Evolutionary conservation across 2,797 vertebrate genomes (phyloP).

Genomic region (Neosilurus mollespiculum): DNA sequence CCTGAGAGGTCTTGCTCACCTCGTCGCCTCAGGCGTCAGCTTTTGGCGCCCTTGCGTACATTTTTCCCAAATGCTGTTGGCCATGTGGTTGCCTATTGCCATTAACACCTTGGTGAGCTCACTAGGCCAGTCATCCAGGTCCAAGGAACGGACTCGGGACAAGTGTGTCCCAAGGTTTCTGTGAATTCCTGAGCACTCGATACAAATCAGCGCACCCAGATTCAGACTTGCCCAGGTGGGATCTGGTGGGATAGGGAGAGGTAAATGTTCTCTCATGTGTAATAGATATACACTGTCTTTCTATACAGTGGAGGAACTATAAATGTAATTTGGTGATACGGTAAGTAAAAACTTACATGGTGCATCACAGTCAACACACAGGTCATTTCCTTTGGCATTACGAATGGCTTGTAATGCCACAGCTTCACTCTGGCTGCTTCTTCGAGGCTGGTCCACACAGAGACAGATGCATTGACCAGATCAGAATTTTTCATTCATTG

Average conservation of each 20-base stretch:
- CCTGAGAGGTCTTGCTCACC: conserved; percentile 69
- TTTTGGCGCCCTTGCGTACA: conserved; percentile 85
- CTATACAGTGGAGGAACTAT: neutral
- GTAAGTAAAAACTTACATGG: conserved; percentile 76
- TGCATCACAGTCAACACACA: conserved; percentile 91
- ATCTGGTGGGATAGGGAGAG: conserved; percentile 74
- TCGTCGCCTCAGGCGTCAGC: conserved; percentile 80
- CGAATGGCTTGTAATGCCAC: conserved; percentile 93
- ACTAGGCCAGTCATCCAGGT: conserved; percentile 91
- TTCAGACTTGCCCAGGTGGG: conserved; percentile 96
- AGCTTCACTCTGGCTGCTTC: conserved; percentile 93
- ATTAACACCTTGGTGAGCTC: conserved; percentile 91
- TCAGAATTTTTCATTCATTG: neutral
- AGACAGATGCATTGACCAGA: conserved; percentile 32
- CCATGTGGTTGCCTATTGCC: conserved; percentile 89
- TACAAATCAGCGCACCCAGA: conserved; percentile 92
- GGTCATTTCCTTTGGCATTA: conserved; percentile 88
- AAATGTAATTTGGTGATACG: neutral
- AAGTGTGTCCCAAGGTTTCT: conserved; percentile 93
- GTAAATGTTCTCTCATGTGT: neutral
- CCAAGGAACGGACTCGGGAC: conserved; percentile 91
- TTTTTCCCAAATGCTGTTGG: conserved; percentile 93
- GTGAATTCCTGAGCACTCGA: conserved; percentile 96
- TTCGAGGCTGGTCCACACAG: conserved; percentile 75
- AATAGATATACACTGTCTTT: neutral